Evolutionary conservation across 2,888 invertebrate species (phyloP), one percentile per base, ranked within the genome.

Genomic region (Lasioglossum calceatum): DNA sequence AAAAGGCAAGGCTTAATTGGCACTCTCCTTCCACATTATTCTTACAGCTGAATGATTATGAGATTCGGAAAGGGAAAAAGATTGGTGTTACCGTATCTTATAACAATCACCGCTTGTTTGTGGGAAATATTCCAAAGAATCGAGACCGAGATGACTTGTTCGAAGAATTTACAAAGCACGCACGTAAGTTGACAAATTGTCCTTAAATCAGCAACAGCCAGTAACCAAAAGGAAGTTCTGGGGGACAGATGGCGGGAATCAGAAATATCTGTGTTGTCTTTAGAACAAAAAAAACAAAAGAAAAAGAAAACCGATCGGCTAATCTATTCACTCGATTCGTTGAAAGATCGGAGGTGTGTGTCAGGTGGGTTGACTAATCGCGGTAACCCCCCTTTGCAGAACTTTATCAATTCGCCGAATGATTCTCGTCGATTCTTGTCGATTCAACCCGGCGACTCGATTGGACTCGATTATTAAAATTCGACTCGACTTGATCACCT

Each of bases 101-200:
- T 98, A 99, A 99, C 98, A 99, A 99, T 98, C 98, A 98, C 97
- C 98, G 99, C 97, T 98, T 99, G 97, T 99, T 99, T 98, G 99
- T 99, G 97, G 99, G 99, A 97, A 99, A 99, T 98, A 99, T 99
- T 97, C 99, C 99, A 97, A 99, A 99, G 98, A 99, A 98, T 98
- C 98, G 99, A 97, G 98, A 98, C 97, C 98, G 98, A 97, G 99
- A 99, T 97, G 99, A 99, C 97, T 98, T 99, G 97, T 98, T 98
- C 97, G 99, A 99, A 97, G 99, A 99, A 97, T 99, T 99, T 98
- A 97, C 98, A 97, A 99, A 98, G 97, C 98, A 98, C 97, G 98
- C 99, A 98, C 99, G 99, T 99, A 98, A 98, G 98, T 98, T 97
- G 97, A 96, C 93, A 94, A 64, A 95, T 94, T 94, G 95, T 94